A percentile compares a stretch with the other conserved stretches of the same genome.
Evolutionary conservation across 2,113 vertebrate species (phyloP).

Genomic region (Dasyprocta punctata): DNA sequence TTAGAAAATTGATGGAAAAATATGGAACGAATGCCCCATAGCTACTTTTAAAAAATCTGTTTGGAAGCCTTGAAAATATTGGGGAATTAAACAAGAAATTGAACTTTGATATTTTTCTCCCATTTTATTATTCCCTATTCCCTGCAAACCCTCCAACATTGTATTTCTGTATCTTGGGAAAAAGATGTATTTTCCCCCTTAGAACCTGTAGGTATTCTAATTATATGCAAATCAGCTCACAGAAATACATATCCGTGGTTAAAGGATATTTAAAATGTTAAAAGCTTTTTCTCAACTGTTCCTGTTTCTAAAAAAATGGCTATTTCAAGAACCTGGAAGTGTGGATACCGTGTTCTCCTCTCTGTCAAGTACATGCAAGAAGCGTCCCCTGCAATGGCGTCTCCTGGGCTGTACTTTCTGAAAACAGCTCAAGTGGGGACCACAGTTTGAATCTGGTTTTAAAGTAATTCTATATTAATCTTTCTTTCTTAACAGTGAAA

Average conservation of each 20-base stretch:
- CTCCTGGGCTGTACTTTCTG: slow-evolving; percentile 14
- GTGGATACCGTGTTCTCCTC: background rate
- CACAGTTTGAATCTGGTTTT: slow-evolving; percentile 63
- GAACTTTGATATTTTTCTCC: slow-evolving; percentile 73
- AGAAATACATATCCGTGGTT: slow-evolving; percentile 78
- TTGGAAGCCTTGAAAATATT: slow-evolving; percentile 71
- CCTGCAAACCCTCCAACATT: slow-evolving; percentile 49
- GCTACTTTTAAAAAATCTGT: slow-evolving; percentile 69
- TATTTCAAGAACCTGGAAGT: slow-evolving; percentile 62
- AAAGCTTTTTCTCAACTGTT: slow-evolving; percentile 77
- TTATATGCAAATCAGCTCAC: slow-evolving; percentile 79
- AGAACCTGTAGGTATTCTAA: slow-evolving; percentile 74
- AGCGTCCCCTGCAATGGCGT: background rate
- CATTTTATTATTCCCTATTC: slow-evolving; percentile 65
- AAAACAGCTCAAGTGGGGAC: slow-evolving; percentile 33
- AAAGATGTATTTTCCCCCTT: slow-evolving; percentile 59
- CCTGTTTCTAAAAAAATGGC: background rate
- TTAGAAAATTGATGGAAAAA: slow-evolving; percentile 76
- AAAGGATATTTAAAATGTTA: slow-evolving; percentile 77
- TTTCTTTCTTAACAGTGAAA: slow-evolving; percentile 21
- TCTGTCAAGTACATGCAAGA: background rate
- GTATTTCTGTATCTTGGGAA: slow-evolving; percentile 60
- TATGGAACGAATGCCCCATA: slow-evolving; percentile 39
- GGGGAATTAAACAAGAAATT: slow-evolving; percentile 74
- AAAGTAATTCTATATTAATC: slow-evolving; percentile 54